These are phyloP conservation scores for Pterocles gutturalis DNA, from an alignment of 2,113 vertebrate species.

Conservation along the genomic window DNA sequence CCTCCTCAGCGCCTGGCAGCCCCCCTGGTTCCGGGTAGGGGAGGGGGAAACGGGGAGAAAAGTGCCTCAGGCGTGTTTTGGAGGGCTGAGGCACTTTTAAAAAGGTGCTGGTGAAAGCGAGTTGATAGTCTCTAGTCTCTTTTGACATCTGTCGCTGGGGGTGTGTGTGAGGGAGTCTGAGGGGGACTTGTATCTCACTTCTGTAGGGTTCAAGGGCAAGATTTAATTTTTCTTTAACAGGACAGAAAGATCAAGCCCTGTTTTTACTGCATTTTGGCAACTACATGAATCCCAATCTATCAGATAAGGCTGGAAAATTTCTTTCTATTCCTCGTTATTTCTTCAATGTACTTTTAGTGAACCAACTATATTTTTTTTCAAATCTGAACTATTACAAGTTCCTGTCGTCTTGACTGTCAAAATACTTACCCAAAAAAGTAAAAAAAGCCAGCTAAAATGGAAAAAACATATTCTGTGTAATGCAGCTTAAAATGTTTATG, in stretches of 20 bases:
- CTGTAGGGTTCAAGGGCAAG: not conserved
- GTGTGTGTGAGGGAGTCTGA: not conserved
- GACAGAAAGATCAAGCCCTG: not conserved
- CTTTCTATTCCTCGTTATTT: not conserved
- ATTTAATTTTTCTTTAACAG: not conserved
- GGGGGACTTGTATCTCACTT: rapidly evolving
- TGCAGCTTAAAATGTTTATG: not conserved
- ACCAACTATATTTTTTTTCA: not conserved
- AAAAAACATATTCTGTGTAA: not conserved
- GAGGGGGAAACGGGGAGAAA: no score
- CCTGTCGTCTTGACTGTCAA: not conserved
- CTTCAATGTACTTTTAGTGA: not conserved
- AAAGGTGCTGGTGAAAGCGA: not conserved
- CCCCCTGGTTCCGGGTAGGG: rapidly evolving
- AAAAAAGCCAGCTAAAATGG: not conserved
- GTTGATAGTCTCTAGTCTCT: not conserved
- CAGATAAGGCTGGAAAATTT: not conserved
- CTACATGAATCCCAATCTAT: not conserved
- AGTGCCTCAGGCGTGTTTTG: rapidly evolving
- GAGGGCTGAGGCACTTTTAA: no score
- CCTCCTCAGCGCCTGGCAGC: not conserved
- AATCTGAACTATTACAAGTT: not conserved
- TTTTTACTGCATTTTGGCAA: not conserved
- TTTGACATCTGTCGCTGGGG: no score
- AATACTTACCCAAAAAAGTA: not conserved